Percentiles rank a stretch among this genome's conserved stretches.
Evolutionary conservation across 2,113 vertebrate genomes (phyloP).

Genomic region (Aptenodytes patagonicus): DNA sequence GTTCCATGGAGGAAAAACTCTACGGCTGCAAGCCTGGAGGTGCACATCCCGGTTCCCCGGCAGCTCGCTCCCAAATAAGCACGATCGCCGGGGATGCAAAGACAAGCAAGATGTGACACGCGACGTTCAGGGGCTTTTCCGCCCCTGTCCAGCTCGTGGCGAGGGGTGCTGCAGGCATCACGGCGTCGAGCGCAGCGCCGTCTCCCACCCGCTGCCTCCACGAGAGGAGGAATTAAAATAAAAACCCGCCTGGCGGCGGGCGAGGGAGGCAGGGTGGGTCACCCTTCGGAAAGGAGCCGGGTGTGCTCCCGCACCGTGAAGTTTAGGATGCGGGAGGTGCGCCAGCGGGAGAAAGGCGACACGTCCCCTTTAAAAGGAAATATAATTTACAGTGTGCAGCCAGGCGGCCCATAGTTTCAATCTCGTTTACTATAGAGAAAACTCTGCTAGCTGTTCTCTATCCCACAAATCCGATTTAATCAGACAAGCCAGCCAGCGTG

Average conservation of each 20-base stretch:
- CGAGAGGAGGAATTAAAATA: not conserved
- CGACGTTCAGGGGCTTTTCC: accelerated
- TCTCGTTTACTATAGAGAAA: conserved; percentile 91
- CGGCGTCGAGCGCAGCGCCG: not conserved
- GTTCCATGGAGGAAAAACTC: not conserved
- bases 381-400: conserved; percentile 89
- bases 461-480: conserved; percentile 98
- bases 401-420: conserved; percentile 82
- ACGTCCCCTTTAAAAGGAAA: conserved; percentile 87
- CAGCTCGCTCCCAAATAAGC: accelerated
- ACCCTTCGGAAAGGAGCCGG: not conserved
- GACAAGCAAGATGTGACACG: accelerated
- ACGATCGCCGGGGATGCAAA: accelerated
- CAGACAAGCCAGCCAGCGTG: conserved; percentile 97
- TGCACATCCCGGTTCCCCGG: accelerated
- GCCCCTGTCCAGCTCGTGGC: accelerated
- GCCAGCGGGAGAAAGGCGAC: conserved; percentile 71
- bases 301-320: not conserved
- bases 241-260: accelerated
- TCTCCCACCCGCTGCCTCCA: not conserved
- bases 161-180: not conserved
- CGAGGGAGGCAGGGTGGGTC: not conserved
- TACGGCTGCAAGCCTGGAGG: accelerated
- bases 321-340: conserved; percentile 69
- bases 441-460: conserved; percentile 86